phyloP scores from a whole-genome alignment of 2,113 vertebrate genomes.

The Burhinus bistriatus region DNA sequence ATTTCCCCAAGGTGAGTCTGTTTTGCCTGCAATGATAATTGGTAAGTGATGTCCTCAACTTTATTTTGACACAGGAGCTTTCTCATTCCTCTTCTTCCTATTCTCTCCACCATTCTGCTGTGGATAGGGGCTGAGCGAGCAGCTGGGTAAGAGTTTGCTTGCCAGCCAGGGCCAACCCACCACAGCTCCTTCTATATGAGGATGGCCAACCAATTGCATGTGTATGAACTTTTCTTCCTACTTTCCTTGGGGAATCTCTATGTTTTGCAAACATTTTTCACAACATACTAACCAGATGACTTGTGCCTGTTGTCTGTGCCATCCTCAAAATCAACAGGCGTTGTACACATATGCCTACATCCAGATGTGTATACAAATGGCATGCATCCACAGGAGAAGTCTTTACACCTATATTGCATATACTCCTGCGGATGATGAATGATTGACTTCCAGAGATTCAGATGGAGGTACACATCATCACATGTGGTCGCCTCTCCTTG shows the following conservation, averaged over 20 bases:
- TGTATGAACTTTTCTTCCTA: background rate
- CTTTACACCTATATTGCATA: background rate
- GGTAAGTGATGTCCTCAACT: background rate
- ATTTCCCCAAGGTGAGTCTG: background rate
- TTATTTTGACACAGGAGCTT: background rate
- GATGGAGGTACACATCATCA: background rate
- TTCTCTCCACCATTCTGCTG: background rate
- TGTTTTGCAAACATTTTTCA: background rate
- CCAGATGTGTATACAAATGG: background rate
- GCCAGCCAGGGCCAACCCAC: too few species aligned
- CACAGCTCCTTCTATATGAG: background rate
- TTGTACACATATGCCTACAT: background rate
- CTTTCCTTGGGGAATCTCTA: background rate
- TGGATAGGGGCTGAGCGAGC: fast-evolving
- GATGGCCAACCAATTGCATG: background rate
- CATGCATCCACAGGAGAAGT: background rate
- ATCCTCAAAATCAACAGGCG: background rate
- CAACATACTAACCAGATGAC: background rate
- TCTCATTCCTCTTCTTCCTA: background rate
- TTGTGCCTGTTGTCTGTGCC: background rate
- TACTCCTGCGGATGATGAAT: background rate
- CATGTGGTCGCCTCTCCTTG: fast-evolving
- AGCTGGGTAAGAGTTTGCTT: background rate
- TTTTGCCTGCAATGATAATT: background rate
- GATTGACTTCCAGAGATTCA: background rate